phyloP scores from a whole-genome alignment of 1,140 invertebrate species.

The Parapsyche elsis region DNA sequence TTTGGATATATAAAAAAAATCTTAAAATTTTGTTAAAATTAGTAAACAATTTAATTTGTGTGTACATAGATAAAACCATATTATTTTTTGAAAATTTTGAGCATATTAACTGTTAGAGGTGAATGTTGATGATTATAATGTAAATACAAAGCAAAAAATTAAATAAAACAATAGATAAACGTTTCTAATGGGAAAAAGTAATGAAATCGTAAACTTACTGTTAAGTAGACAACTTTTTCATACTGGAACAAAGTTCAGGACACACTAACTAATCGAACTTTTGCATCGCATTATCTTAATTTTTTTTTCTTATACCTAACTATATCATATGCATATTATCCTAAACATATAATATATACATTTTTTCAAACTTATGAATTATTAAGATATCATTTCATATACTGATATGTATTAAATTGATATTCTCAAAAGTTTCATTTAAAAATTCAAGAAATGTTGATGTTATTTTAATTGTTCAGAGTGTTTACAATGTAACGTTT shows the following conservation, averaged over 20 bases:
- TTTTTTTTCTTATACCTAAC: neutral
- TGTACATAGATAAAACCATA: too few species aligned
- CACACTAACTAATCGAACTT: conserved; percentile 7
- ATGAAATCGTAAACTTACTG: conserved; percentile 3
- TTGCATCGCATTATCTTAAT: neutral
- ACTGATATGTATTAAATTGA: conserved; percentile 56
- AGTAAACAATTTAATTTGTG: too few species aligned
- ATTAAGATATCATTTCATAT: conserved; percentile 50
- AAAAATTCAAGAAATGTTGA: neutral
- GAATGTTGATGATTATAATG: too few species aligned
- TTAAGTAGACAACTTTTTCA: conserved; percentile 10
- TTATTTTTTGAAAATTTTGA: too few species aligned
- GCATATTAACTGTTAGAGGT: too few species aligned
- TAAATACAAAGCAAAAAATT: too few species aligned
- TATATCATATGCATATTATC: too few species aligned
- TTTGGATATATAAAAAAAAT: too few species aligned
- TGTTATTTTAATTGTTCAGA: conserved; percentile 19
- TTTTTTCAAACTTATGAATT: neutral
- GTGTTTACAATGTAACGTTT: conserved; percentile 34
- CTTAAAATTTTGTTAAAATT: too few species aligned
- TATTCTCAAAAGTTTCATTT: conserved; percentile 55
- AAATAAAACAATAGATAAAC: too few species aligned
- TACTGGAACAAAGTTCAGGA: conserved; percentile 28
- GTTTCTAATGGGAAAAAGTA: neutral
- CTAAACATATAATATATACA: neutral